Evolutionary conservation across 2,888 invertebrate species (phyloP), one percentile per base, ranked within the genome.

Genomic region (Phrixothrix hirtus): DNA sequence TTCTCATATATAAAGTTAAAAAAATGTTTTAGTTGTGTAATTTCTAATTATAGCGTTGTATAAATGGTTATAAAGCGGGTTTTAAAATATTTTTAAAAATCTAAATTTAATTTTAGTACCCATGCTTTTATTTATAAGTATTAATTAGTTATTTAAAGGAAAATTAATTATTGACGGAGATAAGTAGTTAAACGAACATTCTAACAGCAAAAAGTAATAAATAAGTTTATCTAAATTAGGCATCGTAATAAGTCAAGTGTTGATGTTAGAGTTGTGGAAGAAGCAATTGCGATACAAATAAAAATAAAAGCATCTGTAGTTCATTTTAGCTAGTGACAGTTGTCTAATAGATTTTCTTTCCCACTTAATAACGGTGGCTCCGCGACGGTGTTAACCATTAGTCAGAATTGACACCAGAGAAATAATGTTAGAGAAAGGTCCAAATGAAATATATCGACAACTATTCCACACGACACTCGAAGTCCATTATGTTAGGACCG

Each of bases 361-460:
- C 59, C 67, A 70, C 70, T 71, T 70, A 71, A 72, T 72, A 70
- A 68, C 66, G 63, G 63, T 63, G 65, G 60, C 63, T 63, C 64
- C 61, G 61, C 66, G 63, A 58, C 60, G 62, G 68, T 66, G 62
- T 63, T 62, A 64, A 67, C 70, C 71, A 72, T 73, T 72, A 71
- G 71, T 73, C 69, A 70, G 66, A 66, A 70, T 71, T 68, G 73
- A 73, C 72, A 69, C 62, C 60, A 47, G 63, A 68, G 68, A 70
- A 71, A 71, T 69, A 69, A 70, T 62, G 69, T 65, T 65, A 65
- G 66, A 65, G 65, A 65, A 63, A 68, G 62, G 65, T 45, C 69
- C 60, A 67, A 68, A 70, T 68, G 69, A 69, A 68, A 70, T 69
- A 70, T 70, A 68, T 70, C 67, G 67, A 68, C 68, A 64, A 66